Conservation (phyloP, 92 coral and sea anemone genomes). For the Blastomussa wellsi region DNA sequence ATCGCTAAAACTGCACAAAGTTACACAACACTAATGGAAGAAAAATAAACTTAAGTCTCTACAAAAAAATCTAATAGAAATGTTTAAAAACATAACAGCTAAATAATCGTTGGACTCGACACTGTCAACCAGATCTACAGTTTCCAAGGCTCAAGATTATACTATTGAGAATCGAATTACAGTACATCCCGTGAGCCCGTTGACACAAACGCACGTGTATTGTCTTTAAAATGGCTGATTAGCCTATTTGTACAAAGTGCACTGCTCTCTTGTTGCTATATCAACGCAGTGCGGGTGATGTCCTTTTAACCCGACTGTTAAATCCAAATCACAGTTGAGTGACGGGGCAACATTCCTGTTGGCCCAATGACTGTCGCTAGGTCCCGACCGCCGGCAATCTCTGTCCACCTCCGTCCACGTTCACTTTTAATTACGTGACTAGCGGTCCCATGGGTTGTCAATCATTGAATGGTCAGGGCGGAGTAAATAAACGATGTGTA, state of each 20-base stretch:
- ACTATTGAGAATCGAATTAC: not conserved
- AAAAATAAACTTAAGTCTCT: not conserved
- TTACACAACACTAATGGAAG: not conserved
- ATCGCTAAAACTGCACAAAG: conserved; percentile 11
- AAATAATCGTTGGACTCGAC: not conserved
- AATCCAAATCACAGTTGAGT: conserved; percentile 9
- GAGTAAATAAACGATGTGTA: conserved; percentile 15
- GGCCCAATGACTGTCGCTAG: conserved; percentile 22
- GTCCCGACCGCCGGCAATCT: conserved; percentile 15
- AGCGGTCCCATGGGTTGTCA: conserved; percentile 21
- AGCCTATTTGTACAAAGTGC: not conserved
- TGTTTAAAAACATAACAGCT: conserved; percentile 11
- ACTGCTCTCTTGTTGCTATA: not conserved
- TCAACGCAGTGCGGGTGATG: not conserved
- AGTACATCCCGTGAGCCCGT: not conserved
- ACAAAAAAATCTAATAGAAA: not conserved
- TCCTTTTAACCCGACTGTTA: conserved; percentile 4
- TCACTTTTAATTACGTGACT: conserved; percentile 17
- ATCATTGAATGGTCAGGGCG: conserved; percentile 19
- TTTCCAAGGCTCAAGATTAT: not conserved
- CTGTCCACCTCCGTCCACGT: conserved; percentile 12
- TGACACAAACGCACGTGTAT: not conserved
- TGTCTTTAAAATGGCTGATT: not conserved
- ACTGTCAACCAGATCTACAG: not conserved
- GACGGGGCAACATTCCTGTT: conserved; percentile 23